Percentiles rank a stretch among this genome's conserved stretches.
phyloP scores from a whole-genome alignment of 2,888 invertebrate species.

The Synanthedon andrenaeformis region DNA sequence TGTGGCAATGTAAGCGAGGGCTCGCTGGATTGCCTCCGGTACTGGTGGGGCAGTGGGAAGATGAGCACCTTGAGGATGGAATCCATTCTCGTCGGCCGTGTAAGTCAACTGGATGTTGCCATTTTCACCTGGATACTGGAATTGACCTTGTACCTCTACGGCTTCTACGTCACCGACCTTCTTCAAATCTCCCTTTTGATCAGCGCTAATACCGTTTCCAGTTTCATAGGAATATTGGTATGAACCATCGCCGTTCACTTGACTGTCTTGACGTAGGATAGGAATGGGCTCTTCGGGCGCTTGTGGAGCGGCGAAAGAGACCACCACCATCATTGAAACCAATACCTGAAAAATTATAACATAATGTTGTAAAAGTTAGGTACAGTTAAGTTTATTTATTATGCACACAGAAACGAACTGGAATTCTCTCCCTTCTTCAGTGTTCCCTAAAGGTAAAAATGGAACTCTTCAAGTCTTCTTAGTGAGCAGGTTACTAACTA shows the following conservation, averaged over 20 bases:
- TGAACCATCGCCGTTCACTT: slow-evolving; percentile 72
- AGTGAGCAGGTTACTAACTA: background rate
- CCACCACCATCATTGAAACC: slow-evolving; percentile 41
- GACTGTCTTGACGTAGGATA: slow-evolving; percentile 70
- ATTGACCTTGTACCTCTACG: slow-evolving; percentile 74
- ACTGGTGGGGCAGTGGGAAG: slow-evolving; percentile 78
- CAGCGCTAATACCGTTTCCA: slow-evolving; percentile 74
- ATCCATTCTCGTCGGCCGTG: slow-evolving; percentile 79
- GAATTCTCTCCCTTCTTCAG: no score
- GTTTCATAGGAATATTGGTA: slow-evolving; percentile 75
- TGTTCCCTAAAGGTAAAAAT: background rate
- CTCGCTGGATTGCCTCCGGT: slow-evolving; percentile 76
- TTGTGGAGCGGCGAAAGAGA: slow-evolving; percentile 49
- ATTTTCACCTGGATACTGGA: slow-evolving; percentile 75
- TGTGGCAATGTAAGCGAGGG: slow-evolving; percentile 75
- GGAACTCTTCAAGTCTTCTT: background rate
- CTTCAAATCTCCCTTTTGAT: slow-evolving; percentile 72
- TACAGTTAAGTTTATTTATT: background rate
- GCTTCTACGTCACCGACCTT: slow-evolving; percentile 68
- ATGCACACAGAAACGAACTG: background rate
- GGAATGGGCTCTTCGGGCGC: slow-evolving; percentile 49
- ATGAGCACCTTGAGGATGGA: slow-evolving; percentile 73
- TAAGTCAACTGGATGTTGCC: slow-evolving; percentile 74
- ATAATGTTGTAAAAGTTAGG: background rate
- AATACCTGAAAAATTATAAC: slow-evolving; percentile 32